These are phyloP conservation scores for Balearica regulorum DNA, from an alignment of 2,797 vertebrate genomes.

Conservation along the genomic window DNA sequence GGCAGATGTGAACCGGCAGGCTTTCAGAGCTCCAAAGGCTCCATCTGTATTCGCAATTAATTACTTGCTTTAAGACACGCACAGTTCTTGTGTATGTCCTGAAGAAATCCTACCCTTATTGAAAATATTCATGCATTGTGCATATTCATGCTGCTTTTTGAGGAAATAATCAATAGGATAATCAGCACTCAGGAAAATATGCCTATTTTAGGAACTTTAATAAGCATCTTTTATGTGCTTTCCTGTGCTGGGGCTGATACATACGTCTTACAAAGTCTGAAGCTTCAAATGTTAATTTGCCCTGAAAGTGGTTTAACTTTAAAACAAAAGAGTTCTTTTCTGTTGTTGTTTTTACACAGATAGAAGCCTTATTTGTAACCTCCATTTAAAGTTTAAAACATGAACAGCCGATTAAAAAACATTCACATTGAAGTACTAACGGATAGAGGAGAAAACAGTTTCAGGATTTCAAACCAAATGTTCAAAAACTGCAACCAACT, in stretches of 20 bases:
- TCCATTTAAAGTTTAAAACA: neutral
- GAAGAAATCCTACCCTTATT: neutral
- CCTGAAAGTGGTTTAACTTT: neutral
- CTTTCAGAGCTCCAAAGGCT: neutral
- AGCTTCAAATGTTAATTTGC: neutral
- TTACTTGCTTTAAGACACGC: neutral
- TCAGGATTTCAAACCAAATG: neutral
- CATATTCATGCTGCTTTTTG: neutral
- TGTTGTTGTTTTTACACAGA: neutral
- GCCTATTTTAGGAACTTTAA: neutral
- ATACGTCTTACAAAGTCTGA: neutral
- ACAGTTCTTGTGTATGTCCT: neutral
- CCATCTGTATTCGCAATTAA: neutral
- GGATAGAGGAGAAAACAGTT: neutral
- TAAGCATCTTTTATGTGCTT: neutral
- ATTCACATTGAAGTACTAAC: rapidly evolving
- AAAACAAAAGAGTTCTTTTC: neutral
- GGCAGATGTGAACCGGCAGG: neutral
- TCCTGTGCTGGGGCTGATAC: neutral
- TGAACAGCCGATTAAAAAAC: neutral
- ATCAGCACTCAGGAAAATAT: neutral
- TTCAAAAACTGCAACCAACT: neutral
- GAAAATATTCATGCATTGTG: neutral
- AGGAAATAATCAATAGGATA: neutral
- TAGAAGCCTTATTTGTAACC: neutral